Conservation (phyloP, 2,113 vertebrate species). For the Malurus elegans region DNA sequence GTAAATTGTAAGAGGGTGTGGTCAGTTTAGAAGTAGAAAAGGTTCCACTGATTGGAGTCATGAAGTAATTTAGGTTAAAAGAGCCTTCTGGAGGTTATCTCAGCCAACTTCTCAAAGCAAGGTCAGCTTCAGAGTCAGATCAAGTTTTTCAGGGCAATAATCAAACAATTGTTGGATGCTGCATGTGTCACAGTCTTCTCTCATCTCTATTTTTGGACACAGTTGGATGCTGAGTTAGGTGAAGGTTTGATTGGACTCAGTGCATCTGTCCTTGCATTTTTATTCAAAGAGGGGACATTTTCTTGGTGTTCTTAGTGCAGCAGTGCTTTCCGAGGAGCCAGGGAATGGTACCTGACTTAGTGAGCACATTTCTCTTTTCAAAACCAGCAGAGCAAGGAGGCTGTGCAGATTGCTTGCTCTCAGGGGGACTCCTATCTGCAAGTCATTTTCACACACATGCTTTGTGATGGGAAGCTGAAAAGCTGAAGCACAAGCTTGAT, state of each 20-base stretch:
- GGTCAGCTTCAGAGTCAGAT: neutral
- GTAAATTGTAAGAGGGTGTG: neutral
- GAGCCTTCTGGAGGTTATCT: neutral
- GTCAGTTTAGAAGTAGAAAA: neutral
- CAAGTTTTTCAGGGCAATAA: neutral
- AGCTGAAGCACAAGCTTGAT: neutral
- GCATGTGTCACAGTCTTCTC: neutral
- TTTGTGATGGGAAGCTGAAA: neutral
- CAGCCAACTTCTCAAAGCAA: neutral
- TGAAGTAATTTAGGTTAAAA: neutral
- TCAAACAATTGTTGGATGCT: neutral
- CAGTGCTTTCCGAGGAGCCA: neutral
- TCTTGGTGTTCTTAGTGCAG: neutral
- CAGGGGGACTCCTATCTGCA: neutral
- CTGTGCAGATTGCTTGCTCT: neutral
- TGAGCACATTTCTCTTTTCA: fast-evolving
- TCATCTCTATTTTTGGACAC: neutral
- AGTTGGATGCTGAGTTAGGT: neutral
- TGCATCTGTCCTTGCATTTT: neutral
- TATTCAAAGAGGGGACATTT: neutral
- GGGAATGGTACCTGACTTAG: neutral
- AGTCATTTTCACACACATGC: neutral
- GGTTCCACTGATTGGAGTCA: fast-evolving
- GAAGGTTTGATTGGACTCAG: neutral
- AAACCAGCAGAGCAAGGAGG: neutral